Conservation (phyloP, 2,888 invertebrate species). For the Schizaphis graminum region DNA sequence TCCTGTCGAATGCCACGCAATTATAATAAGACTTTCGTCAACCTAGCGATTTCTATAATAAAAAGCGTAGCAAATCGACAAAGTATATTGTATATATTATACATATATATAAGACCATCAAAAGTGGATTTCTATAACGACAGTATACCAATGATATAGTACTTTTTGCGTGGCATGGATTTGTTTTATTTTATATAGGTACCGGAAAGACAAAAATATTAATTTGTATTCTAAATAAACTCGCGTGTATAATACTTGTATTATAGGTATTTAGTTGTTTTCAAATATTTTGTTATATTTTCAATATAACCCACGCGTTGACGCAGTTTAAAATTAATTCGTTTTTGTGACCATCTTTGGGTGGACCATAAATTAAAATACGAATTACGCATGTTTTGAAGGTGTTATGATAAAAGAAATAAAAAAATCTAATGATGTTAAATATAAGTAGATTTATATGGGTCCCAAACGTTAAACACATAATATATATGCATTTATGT, state of each 20-base stretch:
- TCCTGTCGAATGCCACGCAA: neutral
- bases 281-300: neutral
- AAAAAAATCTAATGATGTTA: neutral
- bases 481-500: neutral
- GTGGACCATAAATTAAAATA: neutral
- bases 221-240: neutral
- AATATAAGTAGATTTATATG: neutral
- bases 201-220: neutral
- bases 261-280: neutral
- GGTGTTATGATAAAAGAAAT: neutral
- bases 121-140: neutral
- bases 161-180: neutral
- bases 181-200: neutral
- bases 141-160: neutral
- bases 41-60: constrained; percentile 34
- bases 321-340: neutral
- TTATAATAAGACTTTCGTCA: constrained; percentile 38
- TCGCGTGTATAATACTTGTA: neutral
- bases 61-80: constrained; percentile 40
- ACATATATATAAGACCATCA: neutral
- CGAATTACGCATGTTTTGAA: neutral
- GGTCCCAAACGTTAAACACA: neutral
- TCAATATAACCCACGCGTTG: neutral
- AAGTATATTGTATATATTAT: neutral
- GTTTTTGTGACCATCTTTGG: neutral